Conservation (phyloP, 2,113 vertebrate species). For the Aleadryas rufinucha region DNA sequence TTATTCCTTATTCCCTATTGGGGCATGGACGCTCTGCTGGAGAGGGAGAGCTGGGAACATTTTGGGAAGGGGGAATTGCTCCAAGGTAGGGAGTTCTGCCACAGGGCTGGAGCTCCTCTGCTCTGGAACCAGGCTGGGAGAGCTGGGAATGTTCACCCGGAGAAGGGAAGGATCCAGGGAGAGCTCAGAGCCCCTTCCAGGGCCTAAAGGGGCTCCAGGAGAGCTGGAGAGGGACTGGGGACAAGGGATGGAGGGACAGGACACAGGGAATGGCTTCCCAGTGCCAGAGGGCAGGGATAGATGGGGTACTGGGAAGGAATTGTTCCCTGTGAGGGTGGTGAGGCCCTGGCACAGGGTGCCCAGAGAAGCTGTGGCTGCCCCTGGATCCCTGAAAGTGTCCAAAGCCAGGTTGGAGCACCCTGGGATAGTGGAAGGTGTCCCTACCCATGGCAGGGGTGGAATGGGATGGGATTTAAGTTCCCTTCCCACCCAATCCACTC, state of each 20-base stretch:
- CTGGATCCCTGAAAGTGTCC: not conserved
- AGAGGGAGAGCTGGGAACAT: not conserved
- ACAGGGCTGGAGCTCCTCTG: not conserved
- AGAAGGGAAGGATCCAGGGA: not conserved
- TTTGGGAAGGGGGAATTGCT: not conserved
- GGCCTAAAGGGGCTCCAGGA: not conserved
- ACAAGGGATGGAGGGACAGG: not conserved
- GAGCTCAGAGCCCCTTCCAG: fast-evolving
- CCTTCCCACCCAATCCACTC: not conserved
- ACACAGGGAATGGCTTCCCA: not conserved
- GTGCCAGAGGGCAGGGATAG: fast-evolving
- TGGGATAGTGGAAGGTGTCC: fast-evolving
- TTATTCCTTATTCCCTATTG: not conserved
- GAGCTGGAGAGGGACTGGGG: not conserved
- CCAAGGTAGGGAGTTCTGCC: not conserved
- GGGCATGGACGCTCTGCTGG: not conserved
- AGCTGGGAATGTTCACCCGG: not conserved
- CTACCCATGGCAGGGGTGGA: not conserved
- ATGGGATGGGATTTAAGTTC: not conserved
- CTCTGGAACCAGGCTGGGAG: not conserved
- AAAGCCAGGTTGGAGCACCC: fast-evolving
- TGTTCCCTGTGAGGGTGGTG: fast-evolving
- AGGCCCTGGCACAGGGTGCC: not conserved
- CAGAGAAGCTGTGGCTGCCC: not conserved
- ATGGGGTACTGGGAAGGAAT: not conserved